phyloP scores from a whole-genome alignment of 2,797 vertebrate genomes.

The Choloepus didactylus region DNA sequence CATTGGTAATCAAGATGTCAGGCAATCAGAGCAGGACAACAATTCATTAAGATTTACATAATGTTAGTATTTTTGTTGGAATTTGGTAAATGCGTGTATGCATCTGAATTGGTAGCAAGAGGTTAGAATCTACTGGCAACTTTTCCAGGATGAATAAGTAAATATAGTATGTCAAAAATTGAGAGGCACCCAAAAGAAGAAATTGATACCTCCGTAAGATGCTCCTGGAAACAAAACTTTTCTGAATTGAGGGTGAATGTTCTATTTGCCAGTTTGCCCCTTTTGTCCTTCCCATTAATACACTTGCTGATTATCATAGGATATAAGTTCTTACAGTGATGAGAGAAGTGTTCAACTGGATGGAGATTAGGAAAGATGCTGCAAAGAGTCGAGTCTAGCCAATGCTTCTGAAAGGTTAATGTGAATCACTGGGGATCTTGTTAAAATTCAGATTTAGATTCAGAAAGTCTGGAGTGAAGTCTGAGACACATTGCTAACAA shows the following conservation, averaged over 20 bases:
- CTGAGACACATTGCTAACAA: not conserved
- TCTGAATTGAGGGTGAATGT: slow-evolving; percentile 4
- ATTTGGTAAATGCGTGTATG: not conserved
- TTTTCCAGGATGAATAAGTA: not conserved
- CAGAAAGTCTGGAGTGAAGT: not conserved
- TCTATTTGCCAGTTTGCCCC: not conserved
- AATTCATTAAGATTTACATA: not conserved
- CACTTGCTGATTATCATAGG: not conserved
- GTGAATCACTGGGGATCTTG: not conserved
- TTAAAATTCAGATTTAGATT: slow-evolving; percentile 43
- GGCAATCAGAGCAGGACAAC: not conserved
- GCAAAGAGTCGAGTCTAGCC: not conserved
- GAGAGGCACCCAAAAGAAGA: not conserved
- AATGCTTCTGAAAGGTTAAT: not conserved
- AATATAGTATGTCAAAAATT: not conserved
- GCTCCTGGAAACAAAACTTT: slow-evolving; percentile 40
- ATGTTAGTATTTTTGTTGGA: slow-evolving; percentile 11
- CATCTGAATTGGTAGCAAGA: not conserved
- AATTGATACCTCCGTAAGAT: not conserved
- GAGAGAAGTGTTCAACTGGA: not conserved
- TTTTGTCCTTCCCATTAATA: slow-evolving; percentile 12
- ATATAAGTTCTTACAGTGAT: not conserved
- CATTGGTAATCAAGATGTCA: not conserved
- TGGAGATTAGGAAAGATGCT: not conserved
- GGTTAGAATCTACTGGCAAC: not conserved